Conservation (phyloP, 2,797 vertebrate species). For the Muraenolepis orangiensis region DNA sequence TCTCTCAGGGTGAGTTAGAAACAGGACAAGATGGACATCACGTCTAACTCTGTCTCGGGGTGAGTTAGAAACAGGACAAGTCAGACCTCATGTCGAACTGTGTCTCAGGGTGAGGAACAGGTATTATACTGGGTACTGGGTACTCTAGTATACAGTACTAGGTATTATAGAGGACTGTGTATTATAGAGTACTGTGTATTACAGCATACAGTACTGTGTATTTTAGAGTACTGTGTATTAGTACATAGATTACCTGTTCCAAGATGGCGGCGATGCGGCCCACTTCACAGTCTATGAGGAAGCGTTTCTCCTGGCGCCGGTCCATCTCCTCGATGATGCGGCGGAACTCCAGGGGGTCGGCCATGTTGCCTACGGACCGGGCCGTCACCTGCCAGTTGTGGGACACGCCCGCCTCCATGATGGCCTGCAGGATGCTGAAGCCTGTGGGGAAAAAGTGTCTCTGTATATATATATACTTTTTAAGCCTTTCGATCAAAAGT, state of each 20-base stretch:
- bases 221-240: background rate
- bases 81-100: too few species aligned
- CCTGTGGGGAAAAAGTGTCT: too few species aligned
- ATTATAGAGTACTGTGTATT: background rate
- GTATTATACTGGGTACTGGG: too few species aligned
- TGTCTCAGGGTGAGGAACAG: too few species aligned
- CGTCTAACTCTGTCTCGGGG: too few species aligned
- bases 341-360: conserved; percentile 88
- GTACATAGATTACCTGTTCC: conserved; percentile 82
- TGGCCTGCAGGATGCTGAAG: conserved; percentile 94
- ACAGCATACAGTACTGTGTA: background rate
- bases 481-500: background rate
- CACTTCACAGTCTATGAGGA: conserved; percentile 96
- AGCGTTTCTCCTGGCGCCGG: conserved; percentile 94
- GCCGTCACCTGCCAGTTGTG: conserved; percentile 99
- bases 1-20: too few species aligned
- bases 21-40: too few species aligned
- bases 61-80: too few species aligned
- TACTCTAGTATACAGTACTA: too few species aligned
- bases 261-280: conserved; percentile 92
- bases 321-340: conserved; percentile 99
- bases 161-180: too few species aligned
- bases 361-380: conserved; percentile 91
- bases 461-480: too few species aligned
- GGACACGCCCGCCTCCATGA: conserved; percentile 97